phyloP scores from a whole-genome alignment of 2,113 vertebrate species.

The Anser brachyrhynchus region DNA sequence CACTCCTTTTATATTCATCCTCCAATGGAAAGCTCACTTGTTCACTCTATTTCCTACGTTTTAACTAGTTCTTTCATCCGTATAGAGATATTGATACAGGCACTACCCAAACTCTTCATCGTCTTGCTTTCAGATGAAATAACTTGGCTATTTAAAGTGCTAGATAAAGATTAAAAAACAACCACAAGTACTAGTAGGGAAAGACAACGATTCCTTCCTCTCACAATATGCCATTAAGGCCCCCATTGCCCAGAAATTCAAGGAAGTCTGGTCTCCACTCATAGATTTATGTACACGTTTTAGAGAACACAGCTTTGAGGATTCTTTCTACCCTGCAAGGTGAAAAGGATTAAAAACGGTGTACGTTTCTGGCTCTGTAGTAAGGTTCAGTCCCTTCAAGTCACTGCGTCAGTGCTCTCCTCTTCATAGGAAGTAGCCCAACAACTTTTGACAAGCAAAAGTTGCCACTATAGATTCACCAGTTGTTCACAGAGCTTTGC shows the following conservation, averaged over 20 bases:
- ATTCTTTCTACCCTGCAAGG: background rate
- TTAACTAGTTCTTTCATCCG: background rate
- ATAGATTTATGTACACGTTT: background rate
- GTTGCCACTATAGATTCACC: background rate
- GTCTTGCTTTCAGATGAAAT: background rate
- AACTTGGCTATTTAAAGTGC: background rate
- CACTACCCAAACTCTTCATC: background rate
- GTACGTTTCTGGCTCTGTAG: background rate
- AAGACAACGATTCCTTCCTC: background rate
- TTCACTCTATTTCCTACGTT: background rate
- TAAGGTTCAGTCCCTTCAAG: background rate
- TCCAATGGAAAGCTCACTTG: background rate
- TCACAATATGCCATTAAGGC: background rate
- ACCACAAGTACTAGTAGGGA: background rate
- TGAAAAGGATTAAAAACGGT: background rate
- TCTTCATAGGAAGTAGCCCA: background rate
- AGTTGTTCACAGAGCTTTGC: background rate
- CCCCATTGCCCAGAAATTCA: background rate
- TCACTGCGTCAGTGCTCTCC: background rate
- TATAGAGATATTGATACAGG: background rate
- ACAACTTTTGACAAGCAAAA: background rate
- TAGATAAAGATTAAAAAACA: background rate
- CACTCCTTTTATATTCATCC: background rate
- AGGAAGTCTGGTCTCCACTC: background rate
- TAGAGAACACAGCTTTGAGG: background rate